Conservation (phyloP, 2,113 vertebrate species). For the Ancistrus triradiatus region DNA sequence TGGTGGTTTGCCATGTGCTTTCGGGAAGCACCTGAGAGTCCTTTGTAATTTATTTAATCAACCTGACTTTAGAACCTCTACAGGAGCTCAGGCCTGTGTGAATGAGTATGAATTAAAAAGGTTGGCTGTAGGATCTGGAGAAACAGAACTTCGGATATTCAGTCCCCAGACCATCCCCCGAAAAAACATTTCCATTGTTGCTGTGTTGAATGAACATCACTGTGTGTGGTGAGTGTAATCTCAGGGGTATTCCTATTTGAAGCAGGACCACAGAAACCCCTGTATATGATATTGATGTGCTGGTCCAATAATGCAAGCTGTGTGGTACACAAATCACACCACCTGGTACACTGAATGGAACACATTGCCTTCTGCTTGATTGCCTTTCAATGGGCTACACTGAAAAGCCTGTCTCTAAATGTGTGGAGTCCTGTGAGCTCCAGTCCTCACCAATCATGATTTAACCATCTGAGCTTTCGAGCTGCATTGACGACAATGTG, state of each 20-base stretch:
- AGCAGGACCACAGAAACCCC: not conserved
- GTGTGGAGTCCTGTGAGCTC: slow-evolving; percentile 20
- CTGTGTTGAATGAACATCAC: not conserved
- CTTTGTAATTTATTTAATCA: slow-evolving; percentile 3
- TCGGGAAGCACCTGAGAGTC: not conserved
- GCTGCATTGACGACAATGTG: slow-evolving; percentile 36
- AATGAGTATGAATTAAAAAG: too few relatives aligned
- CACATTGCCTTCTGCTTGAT: slow-evolving; percentile 43
- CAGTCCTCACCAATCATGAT: slow-evolving; percentile 12
- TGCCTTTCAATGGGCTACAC: slow-evolving; percentile 52
- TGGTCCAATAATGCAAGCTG: slow-evolving; percentile 13
- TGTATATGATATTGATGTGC: not conserved
- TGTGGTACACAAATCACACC: slow-evolving; percentile 10
- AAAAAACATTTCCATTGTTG: not conserved
- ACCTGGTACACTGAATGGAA: not conserved
- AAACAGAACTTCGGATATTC: slow-evolving; percentile 10
- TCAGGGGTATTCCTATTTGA: not conserved
- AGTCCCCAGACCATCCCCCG: too few relatives aligned
- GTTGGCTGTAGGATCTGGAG: not conserved
- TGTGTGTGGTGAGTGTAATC: not conserved
- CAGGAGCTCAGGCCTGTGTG: too few relatives aligned
- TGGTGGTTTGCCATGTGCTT: not conserved
- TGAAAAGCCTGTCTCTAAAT: slow-evolving; percentile 54
- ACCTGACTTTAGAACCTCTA: not conserved
- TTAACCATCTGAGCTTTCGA: slow-evolving; percentile 15